A percentile compares a stretch with the other conserved stretches of the same genome.
phyloP scores from a whole-genome alignment of 2,797 vertebrate species.

The Hozukius guyotensis region DNA sequence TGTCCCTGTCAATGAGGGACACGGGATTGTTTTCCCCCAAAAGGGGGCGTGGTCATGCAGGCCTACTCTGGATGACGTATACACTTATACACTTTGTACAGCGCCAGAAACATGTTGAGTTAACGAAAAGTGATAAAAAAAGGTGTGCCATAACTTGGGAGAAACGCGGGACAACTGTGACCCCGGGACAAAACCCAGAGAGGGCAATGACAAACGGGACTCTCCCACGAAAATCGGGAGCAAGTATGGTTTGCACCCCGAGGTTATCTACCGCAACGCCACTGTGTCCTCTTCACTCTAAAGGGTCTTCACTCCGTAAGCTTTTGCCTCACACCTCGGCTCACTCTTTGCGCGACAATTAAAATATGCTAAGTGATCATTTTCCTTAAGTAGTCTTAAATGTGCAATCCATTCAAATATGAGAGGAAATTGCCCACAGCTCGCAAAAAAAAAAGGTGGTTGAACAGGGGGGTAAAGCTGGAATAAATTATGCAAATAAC shows the following conservation, averaged over 20 bases:
- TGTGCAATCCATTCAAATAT: conserved; percentile 99
- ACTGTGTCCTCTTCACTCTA: conserved; percentile 47
- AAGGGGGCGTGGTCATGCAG: too few relatives aligned
- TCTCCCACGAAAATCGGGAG: too few relatives aligned
- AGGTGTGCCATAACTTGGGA: too few relatives aligned
- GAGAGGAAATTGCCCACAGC: conserved; percentile 99
- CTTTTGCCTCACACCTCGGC: conserved; percentile 87
- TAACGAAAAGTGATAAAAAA: too few relatives aligned
- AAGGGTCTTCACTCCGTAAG: conserved; percentile 87
- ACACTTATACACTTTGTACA: too few relatives aligned
- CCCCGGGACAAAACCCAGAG: too few relatives aligned
- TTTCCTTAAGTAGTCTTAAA: conserved; percentile 99
- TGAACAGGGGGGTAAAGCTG: conserved; percentile 63
- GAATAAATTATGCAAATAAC: conserved; percentile 99
- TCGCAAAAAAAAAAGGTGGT: conserved; percentile 83
- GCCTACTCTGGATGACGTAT: too few relatives aligned
- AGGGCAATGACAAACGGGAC: too few relatives aligned
- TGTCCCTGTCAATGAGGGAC: too few relatives aligned
- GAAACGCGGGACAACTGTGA: too few relatives aligned
- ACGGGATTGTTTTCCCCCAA: too few relatives aligned
- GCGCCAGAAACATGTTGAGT: too few relatives aligned
- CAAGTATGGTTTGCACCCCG: conserved; percentile 74
- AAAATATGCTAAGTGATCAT: conserved; percentile 99
- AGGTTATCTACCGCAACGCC: conserved; percentile 85
- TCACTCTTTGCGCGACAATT: conserved; percentile 96